Base-by-base conservation (phyloP, 2,888 invertebrate species). In the Tipula lateralis region DNA sequence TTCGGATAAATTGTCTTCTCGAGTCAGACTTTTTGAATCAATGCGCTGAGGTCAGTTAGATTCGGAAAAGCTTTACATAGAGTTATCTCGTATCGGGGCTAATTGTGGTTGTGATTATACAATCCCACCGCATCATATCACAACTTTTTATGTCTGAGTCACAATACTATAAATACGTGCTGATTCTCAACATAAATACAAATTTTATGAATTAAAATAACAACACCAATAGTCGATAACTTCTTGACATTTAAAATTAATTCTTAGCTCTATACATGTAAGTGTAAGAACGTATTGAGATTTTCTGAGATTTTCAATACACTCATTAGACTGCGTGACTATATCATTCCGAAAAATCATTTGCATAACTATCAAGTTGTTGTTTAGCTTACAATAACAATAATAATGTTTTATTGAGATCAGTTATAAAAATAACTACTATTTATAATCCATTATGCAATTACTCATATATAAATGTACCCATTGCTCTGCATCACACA, bases 371-470 rank as follows among this genome's bases (percentile, higher is more conserved):
- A 66, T 24, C 66, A 66, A 66, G 24, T 66, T 66, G 66, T 66
- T 66, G 66, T 9, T 13, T 24, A 19, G 66, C 66, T 7, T 34
- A 44, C 16, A 44, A 39, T n/a, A n/a, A n/a, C n/a, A n/a, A n/a
- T n/a, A n/a, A n/a, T n/a, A n/a, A n/a, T n/a, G n/a, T n/a, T n/a
- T 2, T 66, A 66, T 66, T 66, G 66, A 66, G 66, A 66, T 66
- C 66, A 66, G 66, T 66, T 66, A 66, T 66, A 66, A 66, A 66
- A 66, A 66, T 66, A 66, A 24, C 66, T 24, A 66, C 24, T 19
- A 66, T 66, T 24, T 66, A 66, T 66, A 66, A 66, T 66, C 66
- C 66, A 66, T 66, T 66, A 66, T 66, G 66, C 66, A 66, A 66
- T 66, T 66, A 66, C 66, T 66, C 66, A 66, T 66, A 66, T 9